A percentile compares a stretch with the other conserved stretches of the same genome.
These are phyloP conservation scores for Cephus cinctus DNA, from an alignment of 1,140 invertebrate genomes.

Conservation along the genomic window DNA sequence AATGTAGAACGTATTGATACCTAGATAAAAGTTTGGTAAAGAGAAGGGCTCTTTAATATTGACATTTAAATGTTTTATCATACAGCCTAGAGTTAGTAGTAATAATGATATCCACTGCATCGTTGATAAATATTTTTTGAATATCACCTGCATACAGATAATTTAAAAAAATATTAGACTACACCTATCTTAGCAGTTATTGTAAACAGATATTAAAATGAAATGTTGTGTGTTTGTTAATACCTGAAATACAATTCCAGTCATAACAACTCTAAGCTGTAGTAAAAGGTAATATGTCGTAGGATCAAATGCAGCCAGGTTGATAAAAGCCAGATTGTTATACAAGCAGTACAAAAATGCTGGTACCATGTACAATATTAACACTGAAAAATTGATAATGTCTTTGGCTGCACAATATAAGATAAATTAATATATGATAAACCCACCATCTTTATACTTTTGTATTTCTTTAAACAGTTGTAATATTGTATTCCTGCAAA, in stretches of 20 bases:
- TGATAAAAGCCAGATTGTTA: constrained; percentile 92
- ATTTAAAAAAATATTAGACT: constrained; percentile 16
- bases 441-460: constrained; percentile 57
- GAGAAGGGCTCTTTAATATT: constrained; percentile 49
- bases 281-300: constrained; percentile 93
- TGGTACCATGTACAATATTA: constrained; percentile 87
- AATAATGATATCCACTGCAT: constrained; percentile 90
- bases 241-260: constrained; percentile 91
- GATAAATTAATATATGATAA: constrained; percentile 7
- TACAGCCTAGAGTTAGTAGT: constrained; percentile 85
- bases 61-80: constrained; percentile 82
- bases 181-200: constrained; percentile 10
- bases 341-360: constrained; percentile 91
- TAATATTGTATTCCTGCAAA: constrained; percentile 54
- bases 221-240: constrained; percentile 12
- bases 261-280: constrained; percentile 89
- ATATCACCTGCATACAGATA: constrained; percentile 68
- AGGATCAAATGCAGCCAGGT: constrained; percentile 87
- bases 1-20: constrained; percentile 73
- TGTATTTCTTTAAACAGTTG: constrained; percentile 58
- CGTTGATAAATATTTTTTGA: constrained; percentile 77
- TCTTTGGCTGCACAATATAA: not conserved
- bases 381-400: constrained; percentile 57
- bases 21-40: constrained; percentile 55
- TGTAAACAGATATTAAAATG: constrained; percentile 4